A percentile compares a stretch with the other conserved stretches of the same genome.
Evolutionary conservation across 2,888 invertebrate genomes (phyloP).

Genomic region (Coelinius sp.): DNA sequence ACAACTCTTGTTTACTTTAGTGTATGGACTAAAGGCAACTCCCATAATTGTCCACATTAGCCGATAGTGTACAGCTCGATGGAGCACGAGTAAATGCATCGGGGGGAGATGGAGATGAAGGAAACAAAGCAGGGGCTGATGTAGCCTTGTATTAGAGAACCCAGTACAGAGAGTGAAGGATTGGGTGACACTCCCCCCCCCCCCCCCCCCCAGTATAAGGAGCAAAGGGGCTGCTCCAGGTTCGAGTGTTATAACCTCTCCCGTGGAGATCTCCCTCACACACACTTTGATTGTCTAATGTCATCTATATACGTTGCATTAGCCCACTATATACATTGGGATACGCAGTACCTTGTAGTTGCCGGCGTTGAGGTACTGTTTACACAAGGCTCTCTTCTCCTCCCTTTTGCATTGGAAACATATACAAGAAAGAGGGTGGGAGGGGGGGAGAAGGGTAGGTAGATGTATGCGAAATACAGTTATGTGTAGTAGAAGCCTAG

Average conservation of each 20-base stretch:
- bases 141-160: background rate
- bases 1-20: background rate
- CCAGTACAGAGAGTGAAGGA: constrained; percentile 5
- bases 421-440: constrained; percentile 16
- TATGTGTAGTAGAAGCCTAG: constrained; percentile 28
- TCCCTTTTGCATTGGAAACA: background rate
- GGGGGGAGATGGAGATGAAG: constrained; percentile 17
- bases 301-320: constrained; percentile 46
- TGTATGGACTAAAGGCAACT: constrained; percentile 38
- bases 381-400: constrained; percentile 9
- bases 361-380: constrained; percentile 8
- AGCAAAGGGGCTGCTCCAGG: constrained; percentile 34
- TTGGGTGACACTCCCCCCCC: background rate
- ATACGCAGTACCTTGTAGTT: constrained; percentile 6
- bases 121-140: constrained; percentile 15
- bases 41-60: constrained; percentile 47
- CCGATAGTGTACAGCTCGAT: constrained; percentile 38
- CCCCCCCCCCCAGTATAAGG: constrained; percentile 16
- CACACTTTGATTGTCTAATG: constrained; percentile 36
- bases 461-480: constrained; percentile 22
- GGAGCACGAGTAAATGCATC: constrained; percentile 4
- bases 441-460: constrained; percentile 8
- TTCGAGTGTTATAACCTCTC: constrained; percentile 44
- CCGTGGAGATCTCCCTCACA: background rate
- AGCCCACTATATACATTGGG: constrained; percentile 25